Conservation (phyloP, 2,888 invertebrate genomes). For the Xestoiulus laeticollis region DNA sequence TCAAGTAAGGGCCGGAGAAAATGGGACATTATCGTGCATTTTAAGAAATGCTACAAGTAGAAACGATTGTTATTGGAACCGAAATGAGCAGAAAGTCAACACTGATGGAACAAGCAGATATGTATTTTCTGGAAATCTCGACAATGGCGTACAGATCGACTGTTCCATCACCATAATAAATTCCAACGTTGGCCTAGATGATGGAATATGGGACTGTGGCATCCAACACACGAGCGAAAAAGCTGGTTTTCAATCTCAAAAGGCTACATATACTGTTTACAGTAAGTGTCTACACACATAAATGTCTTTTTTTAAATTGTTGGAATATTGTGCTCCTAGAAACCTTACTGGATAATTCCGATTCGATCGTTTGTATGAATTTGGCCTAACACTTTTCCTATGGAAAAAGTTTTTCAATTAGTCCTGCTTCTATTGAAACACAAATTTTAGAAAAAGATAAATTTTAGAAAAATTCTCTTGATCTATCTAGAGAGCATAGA, state of each 20-base stretch:
- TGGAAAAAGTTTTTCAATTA: too few species aligned
- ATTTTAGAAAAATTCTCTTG: too few species aligned
- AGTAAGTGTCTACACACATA: too few species aligned
- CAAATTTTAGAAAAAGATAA: too few species aligned
- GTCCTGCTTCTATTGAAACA: too few species aligned
- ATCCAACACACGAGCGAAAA: neutral
- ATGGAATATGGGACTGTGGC: constrained; percentile 24
- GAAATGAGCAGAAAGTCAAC: neutral
- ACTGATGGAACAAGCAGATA: neutral
- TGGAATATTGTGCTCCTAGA: too few species aligned
- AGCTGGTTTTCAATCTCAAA: neutral
- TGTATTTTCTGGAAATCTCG: neutral
- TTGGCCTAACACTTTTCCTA: too few species aligned
- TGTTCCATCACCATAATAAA: neutral
- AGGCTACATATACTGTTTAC: neutral
- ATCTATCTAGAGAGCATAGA: too few species aligned
- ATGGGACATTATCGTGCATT: neutral
- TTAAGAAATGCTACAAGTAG: neutral
- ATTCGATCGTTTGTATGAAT: too few species aligned
- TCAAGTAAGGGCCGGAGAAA: neutral
- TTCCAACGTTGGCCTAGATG: neutral
- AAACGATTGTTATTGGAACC: neutral
- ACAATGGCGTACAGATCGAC: neutral
- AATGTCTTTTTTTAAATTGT: too few species aligned
- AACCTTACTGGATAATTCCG: too few species aligned